Percentiles rank a stretch among this genome's conserved stretches.
Evolutionary conservation across 2,113 vertebrate species (phyloP).

Genomic region (Cochlearius cochlearius): DNA sequence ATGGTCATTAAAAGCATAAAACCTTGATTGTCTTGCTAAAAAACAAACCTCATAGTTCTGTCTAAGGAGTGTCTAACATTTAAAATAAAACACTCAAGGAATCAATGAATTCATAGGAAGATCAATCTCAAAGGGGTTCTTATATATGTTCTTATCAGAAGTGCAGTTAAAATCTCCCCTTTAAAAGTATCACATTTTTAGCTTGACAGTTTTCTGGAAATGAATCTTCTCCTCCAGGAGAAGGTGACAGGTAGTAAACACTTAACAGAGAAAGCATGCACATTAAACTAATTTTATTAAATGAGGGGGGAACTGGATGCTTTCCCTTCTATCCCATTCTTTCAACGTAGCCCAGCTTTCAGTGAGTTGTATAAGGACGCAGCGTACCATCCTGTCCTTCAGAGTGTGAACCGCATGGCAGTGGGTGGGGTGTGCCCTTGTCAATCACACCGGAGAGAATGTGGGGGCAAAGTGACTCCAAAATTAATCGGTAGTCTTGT

Average conservation of each 20-base stretch:
- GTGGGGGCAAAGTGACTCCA: neutral
- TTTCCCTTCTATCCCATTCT: neutral
- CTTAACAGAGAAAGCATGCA: neutral
- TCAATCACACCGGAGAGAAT: neutral
- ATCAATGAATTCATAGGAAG: constrained; percentile 65
- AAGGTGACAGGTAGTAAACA: constrained; percentile 55
- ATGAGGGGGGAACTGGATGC: neutral
- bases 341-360: neutral
- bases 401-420: neutral
- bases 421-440: neutral
- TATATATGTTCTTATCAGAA: constrained; percentile 62
- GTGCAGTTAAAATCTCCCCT: constrained; percentile 55
- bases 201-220: constrained; percentile 53
- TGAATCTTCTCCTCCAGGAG: constrained; percentile 33
- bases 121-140: constrained; percentile 45
- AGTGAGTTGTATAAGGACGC: neutral
- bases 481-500: neutral
- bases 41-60: constrained; percentile 33
- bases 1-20: constrained; percentile 79
- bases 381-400: neutral
- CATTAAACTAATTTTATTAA: constrained; percentile 42
- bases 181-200: constrained; percentile 58
- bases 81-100: constrained; percentile 65
- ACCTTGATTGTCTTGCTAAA: constrained; percentile 72
- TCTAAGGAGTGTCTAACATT: constrained; percentile 53